A percentile compares a stretch with the other conserved stretches of the same genome.
Conservation (phyloP, 2,113 vertebrate genomes). For the Steatornis caripensis region DNA sequence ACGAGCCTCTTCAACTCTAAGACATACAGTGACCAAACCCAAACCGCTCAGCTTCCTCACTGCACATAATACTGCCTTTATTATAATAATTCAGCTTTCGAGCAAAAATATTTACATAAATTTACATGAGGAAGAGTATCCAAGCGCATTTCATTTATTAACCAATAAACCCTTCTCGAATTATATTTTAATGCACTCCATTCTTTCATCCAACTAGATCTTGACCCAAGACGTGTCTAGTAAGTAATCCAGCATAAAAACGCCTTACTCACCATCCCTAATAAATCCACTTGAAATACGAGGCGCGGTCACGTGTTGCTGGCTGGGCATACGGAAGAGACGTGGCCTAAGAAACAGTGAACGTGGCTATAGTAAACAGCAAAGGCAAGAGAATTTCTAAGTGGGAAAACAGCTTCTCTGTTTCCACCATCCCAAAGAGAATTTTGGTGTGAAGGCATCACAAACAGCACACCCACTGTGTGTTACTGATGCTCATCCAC, state of each 20-base stretch:
- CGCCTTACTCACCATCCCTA: not conserved
- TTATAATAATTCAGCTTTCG: not conserved
- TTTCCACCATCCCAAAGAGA: not conserved
- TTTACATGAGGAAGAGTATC: not conserved
- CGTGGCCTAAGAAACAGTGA: not conserved
- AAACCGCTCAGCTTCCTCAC: not conserved
- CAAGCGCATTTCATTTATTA: not conserved
- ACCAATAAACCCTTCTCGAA: slow-evolving; percentile 12
- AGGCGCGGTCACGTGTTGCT: not conserved
- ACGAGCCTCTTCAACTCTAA: not conserved
- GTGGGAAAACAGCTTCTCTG: not conserved
- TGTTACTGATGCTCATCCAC: not conserved
- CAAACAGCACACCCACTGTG: not conserved
- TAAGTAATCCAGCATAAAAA: not conserved
- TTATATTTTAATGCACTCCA: not conserved
- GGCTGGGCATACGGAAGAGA: not conserved
- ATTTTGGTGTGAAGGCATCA: not conserved
- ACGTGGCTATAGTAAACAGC: rapidly evolving
- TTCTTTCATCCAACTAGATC: not conserved
- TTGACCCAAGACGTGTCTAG: not conserved
- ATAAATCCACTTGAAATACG: not conserved
- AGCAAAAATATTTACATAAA: not conserved
- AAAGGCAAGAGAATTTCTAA: not conserved
- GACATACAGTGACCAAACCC: not conserved
- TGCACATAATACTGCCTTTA: not conserved